Evolutionary conservation across 2,113 vertebrate genomes (phyloP), one percentile per base, ranked within the genome.

Genomic region (Calidris pugnax): DNA sequence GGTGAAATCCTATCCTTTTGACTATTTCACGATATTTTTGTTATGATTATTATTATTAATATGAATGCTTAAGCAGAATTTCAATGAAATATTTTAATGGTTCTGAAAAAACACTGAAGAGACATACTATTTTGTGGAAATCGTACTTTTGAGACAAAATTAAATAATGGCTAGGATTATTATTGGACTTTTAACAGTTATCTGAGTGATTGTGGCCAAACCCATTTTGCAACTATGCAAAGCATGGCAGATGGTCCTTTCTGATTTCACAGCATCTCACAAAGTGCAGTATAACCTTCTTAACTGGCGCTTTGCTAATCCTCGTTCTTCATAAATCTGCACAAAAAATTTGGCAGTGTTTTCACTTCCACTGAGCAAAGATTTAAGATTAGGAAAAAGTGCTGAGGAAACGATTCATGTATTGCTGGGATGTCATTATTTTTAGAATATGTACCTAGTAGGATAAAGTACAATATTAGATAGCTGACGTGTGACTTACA

Each of bases 301-400:
- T 59, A 91, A 77, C 32, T 28, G 33, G 64, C 1, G 4, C 24
- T 51, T 80, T 84, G 32, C n/a, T 96, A 94, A 94, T 92, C 41
- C 59, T 83, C 19, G 24, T 69, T 83, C 41, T 80, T 91, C 74
- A 73, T 82, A 55, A 93, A 83, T 66, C 75, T 83, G 50, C 45
- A 76, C 41, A 28, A 81, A 86, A 85, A 60, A 67, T 48, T 12
- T 73, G 67, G 63, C 68, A 80, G 28, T 76, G 33, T 89, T 93
- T 94, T 87, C 62, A 60, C 45, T 94, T 96, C 53, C 28, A 66
- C 18, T 23, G n/a, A 67, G 74, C 48, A 85, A 83, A 94, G 77
- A 89, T 89, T 91, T 85, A 84, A 94, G 43, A 89, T 87, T 43
- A 72, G 28, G 62, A 41, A 73, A 85, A 87, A 94, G 35, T 89